Percentiles rank a stretch among this genome's conserved stretches.
Conservation (phyloP, 1,140 invertebrate genomes). For the Drosophila albomicans region DNA sequence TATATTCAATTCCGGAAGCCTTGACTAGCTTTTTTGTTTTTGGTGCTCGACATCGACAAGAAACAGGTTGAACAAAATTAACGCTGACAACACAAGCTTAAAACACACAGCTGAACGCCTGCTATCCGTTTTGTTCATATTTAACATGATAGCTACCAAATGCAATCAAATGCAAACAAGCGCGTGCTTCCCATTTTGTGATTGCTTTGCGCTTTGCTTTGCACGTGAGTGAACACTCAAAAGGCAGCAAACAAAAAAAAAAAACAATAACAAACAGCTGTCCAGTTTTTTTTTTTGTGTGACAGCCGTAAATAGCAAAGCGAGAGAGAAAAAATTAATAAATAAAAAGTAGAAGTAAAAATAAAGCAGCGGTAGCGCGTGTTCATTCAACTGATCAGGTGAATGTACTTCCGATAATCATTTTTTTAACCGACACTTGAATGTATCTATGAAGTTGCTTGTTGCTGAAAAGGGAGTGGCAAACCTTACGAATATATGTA, state of each 20-base stretch:
- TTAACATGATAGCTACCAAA: conserved; percentile 42
- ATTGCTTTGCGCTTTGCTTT: conserved; percentile 58
- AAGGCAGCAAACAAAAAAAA: conserved; percentile 25
- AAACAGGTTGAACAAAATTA: conserved; percentile 4
- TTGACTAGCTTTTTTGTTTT: conserved; percentile 6
- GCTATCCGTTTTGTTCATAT: conserved; percentile 18
- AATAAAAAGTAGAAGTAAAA: conserved; percentile 60
- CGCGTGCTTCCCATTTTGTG: conserved; percentile 63
- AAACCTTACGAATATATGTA: conserved; percentile 3
- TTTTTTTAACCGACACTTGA: conserved; percentile 37
- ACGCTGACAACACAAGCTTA: conserved; percentile 9
- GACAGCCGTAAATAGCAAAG: conserved; percentile 63
- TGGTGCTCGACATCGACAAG: background rate
- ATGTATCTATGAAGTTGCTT: conserved; percentile 36
- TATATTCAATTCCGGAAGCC: conserved; percentile 13
- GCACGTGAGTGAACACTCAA: conserved; percentile 65
- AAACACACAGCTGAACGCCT: conserved; percentile 26
- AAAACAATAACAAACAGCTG: conserved; percentile 46
- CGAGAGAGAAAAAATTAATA: conserved; percentile 48
- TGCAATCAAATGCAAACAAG: conserved; percentile 81
- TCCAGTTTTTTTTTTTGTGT: conserved; percentile 46
- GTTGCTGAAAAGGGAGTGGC: conserved; percentile 63
- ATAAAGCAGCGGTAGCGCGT: conserved; percentile 53
- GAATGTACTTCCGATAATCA: conserved; percentile 81
- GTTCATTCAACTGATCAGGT: conserved; percentile 82